Percentiles rank a stretch among this genome's conserved stretches.
Evolutionary conservation across 1,140 invertebrate species (phyloP).

Genomic region (Geopemphigus sp.): DNA sequence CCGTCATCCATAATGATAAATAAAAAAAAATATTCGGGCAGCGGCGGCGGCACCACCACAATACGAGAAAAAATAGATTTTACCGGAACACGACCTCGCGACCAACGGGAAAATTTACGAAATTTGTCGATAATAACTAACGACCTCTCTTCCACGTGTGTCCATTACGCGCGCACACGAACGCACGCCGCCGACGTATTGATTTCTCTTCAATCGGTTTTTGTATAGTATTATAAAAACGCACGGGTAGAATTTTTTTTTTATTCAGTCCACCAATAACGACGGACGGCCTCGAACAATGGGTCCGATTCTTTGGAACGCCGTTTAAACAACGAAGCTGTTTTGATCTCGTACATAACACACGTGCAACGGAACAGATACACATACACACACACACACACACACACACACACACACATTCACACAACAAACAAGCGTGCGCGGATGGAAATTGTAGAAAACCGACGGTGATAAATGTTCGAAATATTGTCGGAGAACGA

Average conservation of each 20-base stretch:
- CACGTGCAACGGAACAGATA: no score
- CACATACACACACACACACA: no score
- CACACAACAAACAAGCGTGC: no score
- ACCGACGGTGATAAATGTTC: neutral
- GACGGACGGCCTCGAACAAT: neutral
- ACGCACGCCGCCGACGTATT: conserved; percentile 3
- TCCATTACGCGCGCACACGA: conserved; percentile 5
- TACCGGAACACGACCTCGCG: conserved; percentile 1
- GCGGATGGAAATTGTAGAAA: neutral
- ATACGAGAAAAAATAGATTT: conserved; percentile 9
- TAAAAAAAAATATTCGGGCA: no score
- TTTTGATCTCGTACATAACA: neutral
- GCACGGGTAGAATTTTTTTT: neutral
- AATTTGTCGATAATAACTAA: conserved; percentile 1
- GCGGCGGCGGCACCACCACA: neutral
- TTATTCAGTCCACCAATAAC: neutral
- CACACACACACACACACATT: no score
- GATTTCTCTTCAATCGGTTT: conserved; percentile 31
- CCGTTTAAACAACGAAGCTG: neutral
- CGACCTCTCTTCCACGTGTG: neutral
- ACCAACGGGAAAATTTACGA: neutral
- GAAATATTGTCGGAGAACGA: no score
- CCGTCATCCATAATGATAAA: conserved; percentile 13
- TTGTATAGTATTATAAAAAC: neutral
- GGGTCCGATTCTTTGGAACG: conserved; percentile 1